Evolutionary conservation across 1,140 invertebrate species (phyloP).

Genomic region (Danaus plexippus): DNA sequence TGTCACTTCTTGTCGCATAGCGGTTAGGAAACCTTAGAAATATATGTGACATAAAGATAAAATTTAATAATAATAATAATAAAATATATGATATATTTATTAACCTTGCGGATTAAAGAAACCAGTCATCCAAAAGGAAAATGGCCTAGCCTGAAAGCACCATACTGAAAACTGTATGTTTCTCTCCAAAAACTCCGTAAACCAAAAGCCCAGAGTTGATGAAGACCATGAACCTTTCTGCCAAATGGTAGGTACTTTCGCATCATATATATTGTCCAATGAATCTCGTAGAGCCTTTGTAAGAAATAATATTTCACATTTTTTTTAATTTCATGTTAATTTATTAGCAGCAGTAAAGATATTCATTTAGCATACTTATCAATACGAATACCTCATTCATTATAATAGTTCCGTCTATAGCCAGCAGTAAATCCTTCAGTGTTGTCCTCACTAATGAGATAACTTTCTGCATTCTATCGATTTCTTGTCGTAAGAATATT

Average conservation of each 20-base stretch:
- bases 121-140: constrained; percentile 97
- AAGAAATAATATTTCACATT: constrained; percentile 2
- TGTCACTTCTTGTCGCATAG: constrained; percentile 98
- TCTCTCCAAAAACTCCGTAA: constrained; percentile 93
- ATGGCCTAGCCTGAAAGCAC: constrained; percentile 86
- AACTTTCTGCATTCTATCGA: constrained; percentile 94
- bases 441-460: constrained; percentile 84
- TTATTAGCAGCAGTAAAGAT: neutral
- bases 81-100: constrained; percentile 2
- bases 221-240: constrained; percentile 97
- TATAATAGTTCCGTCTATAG: constrained; percentile 97
- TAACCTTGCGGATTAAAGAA: constrained; percentile 94
- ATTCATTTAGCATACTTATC: neutral
- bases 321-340: neutral
- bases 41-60: neutral
- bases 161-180: constrained; percentile 90
- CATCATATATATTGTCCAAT: constrained; percentile 95
- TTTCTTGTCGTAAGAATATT: constrained; percentile 86
- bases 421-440: constrained; percentile 89
- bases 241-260: constrained; percentile 92
- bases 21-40: constrained; percentile 88
- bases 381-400: constrained; percentile 80
- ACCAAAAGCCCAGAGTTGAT: constrained; percentile 97
- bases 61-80: constrained; percentile 2
- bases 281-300: constrained; percentile 85